phyloP scores from a whole-genome alignment of 2,888 invertebrate genomes.

The Nemoura dubitans region DNA sequence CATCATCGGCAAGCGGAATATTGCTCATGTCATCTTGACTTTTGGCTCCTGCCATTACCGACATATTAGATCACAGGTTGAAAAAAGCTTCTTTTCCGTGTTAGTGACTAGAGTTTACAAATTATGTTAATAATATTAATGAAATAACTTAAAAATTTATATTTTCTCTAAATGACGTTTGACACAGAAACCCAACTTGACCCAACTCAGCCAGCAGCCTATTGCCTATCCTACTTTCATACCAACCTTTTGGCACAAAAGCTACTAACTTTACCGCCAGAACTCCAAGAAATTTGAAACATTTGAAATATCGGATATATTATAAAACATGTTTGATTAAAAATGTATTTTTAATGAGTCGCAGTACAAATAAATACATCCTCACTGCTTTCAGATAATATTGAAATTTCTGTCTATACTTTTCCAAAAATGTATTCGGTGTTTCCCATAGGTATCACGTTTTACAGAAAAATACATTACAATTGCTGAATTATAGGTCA shows the following conservation, averaged over 20 bases:
- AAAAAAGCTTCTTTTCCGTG: neutral
- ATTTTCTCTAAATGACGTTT: neutral
- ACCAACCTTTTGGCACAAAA: neutral
- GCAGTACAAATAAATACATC: neutral
- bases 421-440: neutral
- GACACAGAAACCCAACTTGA: neutral
- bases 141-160: neutral
- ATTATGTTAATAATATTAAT: neutral
- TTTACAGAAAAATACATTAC: neutral
- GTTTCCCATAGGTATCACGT: neutral
- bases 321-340: too few relatives aligned
- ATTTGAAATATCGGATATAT: neutral
- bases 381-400: neutral
- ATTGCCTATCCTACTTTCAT: neutral
- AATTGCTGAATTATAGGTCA: neutral
- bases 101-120: neutral
- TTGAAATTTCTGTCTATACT: neutral
- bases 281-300: neutral
- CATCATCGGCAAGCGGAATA: conserved; percentile 91
- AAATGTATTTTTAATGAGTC: neutral
- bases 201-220: too few relatives aligned
- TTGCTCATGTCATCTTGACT: conserved; percentile 80
- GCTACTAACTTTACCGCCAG: neutral
- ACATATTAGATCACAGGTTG: conserved; percentile 46
- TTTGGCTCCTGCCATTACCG: conserved; percentile 66